A percentile compares a stretch with the other conserved stretches of the same genome.
These are phyloP conservation scores for Sternarchorhynchus goeldii DNA, from an alignment of 2,797 vertebrate genomes.

Conservation along the genomic window DNA sequence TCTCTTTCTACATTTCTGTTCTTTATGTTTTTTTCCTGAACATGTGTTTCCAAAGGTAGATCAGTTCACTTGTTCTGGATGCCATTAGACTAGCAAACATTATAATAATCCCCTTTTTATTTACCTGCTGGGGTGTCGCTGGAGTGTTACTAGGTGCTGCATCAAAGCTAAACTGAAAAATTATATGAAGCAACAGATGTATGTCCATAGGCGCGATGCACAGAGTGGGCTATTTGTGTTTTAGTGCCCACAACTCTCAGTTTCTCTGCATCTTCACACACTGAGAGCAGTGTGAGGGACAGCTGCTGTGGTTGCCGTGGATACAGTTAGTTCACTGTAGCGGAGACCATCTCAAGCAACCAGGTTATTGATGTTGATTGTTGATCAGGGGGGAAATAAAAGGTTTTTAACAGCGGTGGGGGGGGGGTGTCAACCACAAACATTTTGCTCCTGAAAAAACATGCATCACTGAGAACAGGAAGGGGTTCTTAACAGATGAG, in stretches of 20 bases:
- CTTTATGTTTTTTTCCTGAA: neutral
- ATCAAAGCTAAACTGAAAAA: neutral
- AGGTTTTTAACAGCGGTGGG: too few relatives aligned
- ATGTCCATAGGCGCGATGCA: neutral
- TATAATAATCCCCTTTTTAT: neutral
- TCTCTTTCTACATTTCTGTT: neutral
- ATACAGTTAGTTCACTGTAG: constrained; percentile 39
- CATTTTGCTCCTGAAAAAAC: constrained; percentile 10
- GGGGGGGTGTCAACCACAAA: neutral
- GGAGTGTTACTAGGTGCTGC: neutral
- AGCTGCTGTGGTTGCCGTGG: constrained; percentile 52
- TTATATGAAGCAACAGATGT: neutral
- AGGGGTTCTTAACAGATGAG: constrained; percentile 7
- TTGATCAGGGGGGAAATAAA: constrained; percentile 13
- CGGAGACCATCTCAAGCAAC: constrained; percentile 34
- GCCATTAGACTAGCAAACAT: neutral
- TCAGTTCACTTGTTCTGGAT: too few relatives aligned
- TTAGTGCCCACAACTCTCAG: neutral
- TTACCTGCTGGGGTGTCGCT: neutral
- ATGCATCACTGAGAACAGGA: neutral
- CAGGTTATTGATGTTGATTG: constrained; percentile 24
- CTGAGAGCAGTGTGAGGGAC: constrained; percentile 32
- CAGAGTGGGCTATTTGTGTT: neutral
- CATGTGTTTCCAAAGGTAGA: too few relatives aligned
- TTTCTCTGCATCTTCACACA: constrained; percentile 10